Evolutionary conservation across 2,797 vertebrate genomes (phyloP).

Genomic region (Sebastes cheni): DNA sequence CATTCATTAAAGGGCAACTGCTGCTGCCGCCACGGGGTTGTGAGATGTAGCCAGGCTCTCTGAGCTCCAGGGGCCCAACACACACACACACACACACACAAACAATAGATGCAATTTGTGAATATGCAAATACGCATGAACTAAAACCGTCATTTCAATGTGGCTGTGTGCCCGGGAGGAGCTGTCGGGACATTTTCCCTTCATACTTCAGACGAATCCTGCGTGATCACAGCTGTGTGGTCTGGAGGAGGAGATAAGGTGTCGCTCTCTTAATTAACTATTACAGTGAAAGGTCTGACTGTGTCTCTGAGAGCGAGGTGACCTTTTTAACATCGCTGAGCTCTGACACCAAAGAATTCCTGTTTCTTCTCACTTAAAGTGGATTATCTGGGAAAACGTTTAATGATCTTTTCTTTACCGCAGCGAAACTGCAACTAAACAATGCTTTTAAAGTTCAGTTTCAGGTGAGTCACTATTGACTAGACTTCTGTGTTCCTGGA

Average conservation of each 20-base stretch:
- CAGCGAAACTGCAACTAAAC: neutral
- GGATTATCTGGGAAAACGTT: neutral
- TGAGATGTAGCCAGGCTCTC: conserved; percentile 23
- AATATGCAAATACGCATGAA: conserved; percentile 61
- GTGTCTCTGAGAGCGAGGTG: conserved; percentile 6
- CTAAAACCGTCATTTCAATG: conserved; percentile 30
- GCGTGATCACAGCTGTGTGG: conserved; percentile 9
- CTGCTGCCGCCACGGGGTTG: conserved; percentile 18
- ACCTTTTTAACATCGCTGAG: conserved; percentile 16
- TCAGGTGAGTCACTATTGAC: neutral
- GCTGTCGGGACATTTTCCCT: conserved; percentile 31
- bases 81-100: neutral
- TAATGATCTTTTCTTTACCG: neutral
- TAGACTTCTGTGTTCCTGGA: neutral
- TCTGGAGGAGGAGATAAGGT: conserved; percentile 23
- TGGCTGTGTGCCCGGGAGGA: conserved; percentile 31
- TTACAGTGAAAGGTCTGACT: conserved; percentile 26
- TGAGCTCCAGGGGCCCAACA: conserved; percentile 12
- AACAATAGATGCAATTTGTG: conserved; percentile 22
- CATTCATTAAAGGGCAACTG: conserved; percentile 54
- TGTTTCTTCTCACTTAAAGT: neutral
- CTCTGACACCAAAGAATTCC: neutral
- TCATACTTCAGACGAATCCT: neutral
- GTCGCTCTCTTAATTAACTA: conserved; percentile 29
- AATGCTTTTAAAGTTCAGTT: neutral